Evolutionary conservation across 1,140 invertebrate genomes (phyloP), one percentile per base, ranked within the genome.

Genomic region (Drosophila bocki): DNA sequence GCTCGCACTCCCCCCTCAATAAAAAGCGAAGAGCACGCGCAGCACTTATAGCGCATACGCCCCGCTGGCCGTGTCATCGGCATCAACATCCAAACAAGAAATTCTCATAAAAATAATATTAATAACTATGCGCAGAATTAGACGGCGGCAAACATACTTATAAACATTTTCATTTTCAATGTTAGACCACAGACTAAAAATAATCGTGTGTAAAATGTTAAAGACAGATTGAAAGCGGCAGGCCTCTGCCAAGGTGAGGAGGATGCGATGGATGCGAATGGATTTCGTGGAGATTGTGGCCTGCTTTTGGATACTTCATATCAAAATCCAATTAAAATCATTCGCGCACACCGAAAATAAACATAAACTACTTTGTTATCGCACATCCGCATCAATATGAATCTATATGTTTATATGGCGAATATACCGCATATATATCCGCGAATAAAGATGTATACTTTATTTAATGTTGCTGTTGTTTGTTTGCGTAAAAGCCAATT

Each of bases 241-340:
- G 75, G 56, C 80, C 75, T 72, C 54, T 72, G 70, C 70, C 70
- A 74, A 72, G 68, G 70, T 74, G 70, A 74, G 56, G 22, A n/a
- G n/a, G 41, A 22, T 22, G 22, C 22, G 22, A 22, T 22, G 22
- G 22, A 17, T 50, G 33, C 51, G 9, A 42, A 39, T 3, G 51
- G 33, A 56, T 56, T 22, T 56, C 17, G 57, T 65, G 74, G 32
- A 59, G 72, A 77, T 54, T 45, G 74, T 54, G 74, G 72, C 22
- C 42, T 32, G 37, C 32, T 12, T 1, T 17, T 42, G 37, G 39
- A 44, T 64, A 50, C 78, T 37, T 81, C 84, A 84, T 74, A 84
- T 87, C 84, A 88, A 84, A 87, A 88, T 87, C 84, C 77, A 87
- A 87, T 87, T 88, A 87, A 88, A 88, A 88, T 83, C 77, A 74